Evolutionary conservation across 2,113 vertebrate species (phyloP).

Genomic region (Nibea coibor): DNA sequence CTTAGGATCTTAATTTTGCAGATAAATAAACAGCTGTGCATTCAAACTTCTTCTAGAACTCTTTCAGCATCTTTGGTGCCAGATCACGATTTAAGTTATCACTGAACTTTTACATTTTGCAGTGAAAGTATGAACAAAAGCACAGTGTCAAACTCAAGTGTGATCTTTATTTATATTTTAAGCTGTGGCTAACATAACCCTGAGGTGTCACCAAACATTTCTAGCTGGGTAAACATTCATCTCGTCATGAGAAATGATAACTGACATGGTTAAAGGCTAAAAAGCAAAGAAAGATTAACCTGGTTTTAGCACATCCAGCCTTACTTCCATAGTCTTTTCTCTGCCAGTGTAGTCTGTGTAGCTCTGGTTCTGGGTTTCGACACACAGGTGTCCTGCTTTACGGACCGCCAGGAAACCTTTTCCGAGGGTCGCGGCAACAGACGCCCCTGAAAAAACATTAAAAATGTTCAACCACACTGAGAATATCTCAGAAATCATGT

Average conservation of each 20-base stretch:
- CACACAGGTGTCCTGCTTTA: conserved; percentile 89
- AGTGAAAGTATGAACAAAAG: not conserved
- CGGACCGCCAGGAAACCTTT: conserved; percentile 90
- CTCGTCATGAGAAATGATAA: not conserved
- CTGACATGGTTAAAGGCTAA: not conserved
- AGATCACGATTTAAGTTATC: not conserved
- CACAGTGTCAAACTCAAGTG: not conserved
- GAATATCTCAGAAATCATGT: not conserved
- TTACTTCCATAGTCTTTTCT: conserved; percentile 88
- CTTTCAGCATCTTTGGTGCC: not conserved
- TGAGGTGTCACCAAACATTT: not conserved
- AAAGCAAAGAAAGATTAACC: conserved; percentile 72
- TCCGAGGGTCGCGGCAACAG: conserved; percentile 76
- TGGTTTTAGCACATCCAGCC: conserved; percentile 83
- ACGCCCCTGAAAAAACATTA: conserved; percentile 75
- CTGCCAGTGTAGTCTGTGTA: conserved; percentile 86
- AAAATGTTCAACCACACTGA: not conserved
- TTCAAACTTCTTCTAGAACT: too few species aligned
- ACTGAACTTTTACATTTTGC: not conserved
- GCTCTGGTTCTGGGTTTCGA: conserved; percentile 77
- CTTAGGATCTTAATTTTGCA: not conserved
- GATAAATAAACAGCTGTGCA: not conserved
- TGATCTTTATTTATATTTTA: not conserved
- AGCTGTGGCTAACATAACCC: not conserved
- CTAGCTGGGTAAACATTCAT: conserved; percentile 23